Percentiles rank a stretch among this genome's conserved stretches.
Evolutionary conservation across 1,140 invertebrate species (phyloP).

Genomic region (Drosophila ficusphila): DNA sequence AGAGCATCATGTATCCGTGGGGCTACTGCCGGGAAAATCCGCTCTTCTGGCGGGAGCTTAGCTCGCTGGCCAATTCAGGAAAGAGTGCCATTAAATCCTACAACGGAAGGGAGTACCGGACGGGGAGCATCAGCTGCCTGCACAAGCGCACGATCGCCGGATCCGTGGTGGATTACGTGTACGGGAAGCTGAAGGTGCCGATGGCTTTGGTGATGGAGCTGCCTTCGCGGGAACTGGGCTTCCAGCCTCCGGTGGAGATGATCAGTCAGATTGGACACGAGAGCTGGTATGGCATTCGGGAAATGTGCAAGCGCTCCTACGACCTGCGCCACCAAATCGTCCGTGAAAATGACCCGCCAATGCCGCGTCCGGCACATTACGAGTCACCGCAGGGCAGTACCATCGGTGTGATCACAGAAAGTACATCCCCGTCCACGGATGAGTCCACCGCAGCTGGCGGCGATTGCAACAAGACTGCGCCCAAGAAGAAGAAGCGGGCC

Average conservation of each 20-base stretch:
- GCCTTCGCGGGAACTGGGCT: conserved; percentile 86
- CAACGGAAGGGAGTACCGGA: conserved; percentile 85
- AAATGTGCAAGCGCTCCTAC: conserved; percentile 77
- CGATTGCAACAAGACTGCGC: conserved; percentile 6
- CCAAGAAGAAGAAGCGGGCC: conserved; percentile 52
- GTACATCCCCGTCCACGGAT: neutral
- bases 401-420: neutral
- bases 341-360: conserved; percentile 40
- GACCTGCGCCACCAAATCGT: conserved; percentile 51
- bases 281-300: conserved; percentile 83
- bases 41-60: conserved; percentile 55
- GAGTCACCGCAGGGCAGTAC: neutral
- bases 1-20: conserved; percentile 87
- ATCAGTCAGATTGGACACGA: conserved; percentile 87
- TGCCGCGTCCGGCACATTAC: conserved; percentile 4
- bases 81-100: conserved; percentile 85
- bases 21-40: conserved; percentile 85
- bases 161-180: conserved; percentile 89
- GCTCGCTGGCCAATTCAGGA: conserved; percentile 83
- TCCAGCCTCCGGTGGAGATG: conserved; percentile 87
- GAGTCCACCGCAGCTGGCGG: neutral
- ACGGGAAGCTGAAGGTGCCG: conserved; percentile 87
- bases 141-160: conserved; percentile 87
- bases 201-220: conserved; percentile 90
- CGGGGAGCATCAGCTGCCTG: conserved; percentile 70